Conservation (phyloP, 2,888 invertebrate species). For the Oscheius sp. region DNA sequence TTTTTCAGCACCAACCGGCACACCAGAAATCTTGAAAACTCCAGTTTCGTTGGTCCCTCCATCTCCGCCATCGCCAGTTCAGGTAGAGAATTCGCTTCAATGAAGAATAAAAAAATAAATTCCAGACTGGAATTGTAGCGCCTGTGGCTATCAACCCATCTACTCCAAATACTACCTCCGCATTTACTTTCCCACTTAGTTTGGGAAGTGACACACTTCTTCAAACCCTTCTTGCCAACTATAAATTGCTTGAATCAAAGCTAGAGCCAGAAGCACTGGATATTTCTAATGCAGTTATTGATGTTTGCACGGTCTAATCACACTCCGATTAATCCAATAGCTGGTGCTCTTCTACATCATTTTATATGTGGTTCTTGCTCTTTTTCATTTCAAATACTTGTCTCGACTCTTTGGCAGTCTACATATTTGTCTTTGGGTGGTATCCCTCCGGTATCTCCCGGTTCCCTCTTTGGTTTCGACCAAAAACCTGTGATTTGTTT, state of each 20-base stretch:
- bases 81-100: slow-evolving; percentile 14
- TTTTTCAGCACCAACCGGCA: slow-evolving; percentile 1
- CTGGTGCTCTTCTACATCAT: neutral
- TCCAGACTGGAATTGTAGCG: slow-evolving; percentile 33
- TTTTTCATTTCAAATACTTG: slow-evolving; percentile 23
- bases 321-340: neutral
- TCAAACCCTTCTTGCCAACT: slow-evolving; percentile 40
- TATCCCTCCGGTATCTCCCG: neutral
- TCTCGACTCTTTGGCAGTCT: neutral
- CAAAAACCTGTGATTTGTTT: slow-evolving; percentile 8
- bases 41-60: slow-evolving; percentile 31
- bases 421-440: neutral
- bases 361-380: neutral
- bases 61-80: slow-evolving; percentile 18
- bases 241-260: slow-evolving; percentile 38
- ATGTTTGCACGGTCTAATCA: slow-evolving; percentile 43
- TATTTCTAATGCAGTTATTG: slow-evolving; percentile 43
- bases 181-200: slow-evolving; percentile 29
- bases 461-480: neutral
- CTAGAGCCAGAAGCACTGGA: slow-evolving; percentile 7
- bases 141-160: slow-evolving; percentile 41
- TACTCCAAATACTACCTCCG: neutral
- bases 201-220: slow-evolving; percentile 23
- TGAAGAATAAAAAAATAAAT: neutral
- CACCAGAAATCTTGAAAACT: slow-evolving; percentile 34